A percentile compares a stretch with the other conserved stretches of the same genome.
These are phyloP conservation scores for Drosophila obscura DNA, from an alignment of 1,140 invertebrate species.

Conservation along the genomic window DNA sequence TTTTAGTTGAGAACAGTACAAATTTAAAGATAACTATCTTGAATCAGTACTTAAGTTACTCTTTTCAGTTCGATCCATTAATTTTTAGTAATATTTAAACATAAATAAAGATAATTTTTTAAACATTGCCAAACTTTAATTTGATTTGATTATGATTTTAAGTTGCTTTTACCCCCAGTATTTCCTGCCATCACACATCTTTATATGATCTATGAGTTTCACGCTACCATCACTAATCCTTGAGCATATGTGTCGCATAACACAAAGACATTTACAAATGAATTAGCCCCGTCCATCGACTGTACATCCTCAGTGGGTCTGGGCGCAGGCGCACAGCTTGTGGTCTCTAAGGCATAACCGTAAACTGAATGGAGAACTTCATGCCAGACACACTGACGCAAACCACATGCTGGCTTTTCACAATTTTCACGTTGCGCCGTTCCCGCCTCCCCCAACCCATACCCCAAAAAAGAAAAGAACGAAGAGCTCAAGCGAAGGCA, in stretches of 20 bases:
- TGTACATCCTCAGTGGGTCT: conserved; percentile 20
- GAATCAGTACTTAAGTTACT: no score
- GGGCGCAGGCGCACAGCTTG: conserved; percentile 76
- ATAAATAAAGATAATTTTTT: no score
- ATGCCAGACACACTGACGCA: conserved; percentile 67
- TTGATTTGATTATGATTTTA: no score
- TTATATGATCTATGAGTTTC: not conserved
- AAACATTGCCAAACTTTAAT: not conserved
- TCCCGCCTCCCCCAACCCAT: conserved; percentile 15
- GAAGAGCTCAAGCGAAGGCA: conserved; percentile 28
- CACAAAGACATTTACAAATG: conserved; percentile 48
- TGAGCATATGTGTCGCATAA: conserved; percentile 66
- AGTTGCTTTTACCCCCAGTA: no score
- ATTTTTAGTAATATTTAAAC: no score
- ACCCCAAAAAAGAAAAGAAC: not conserved
- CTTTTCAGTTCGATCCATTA: no score
- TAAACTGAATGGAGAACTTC: conserved; percentile 32
- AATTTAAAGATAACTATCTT: no score
- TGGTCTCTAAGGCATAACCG: conserved; percentile 24
- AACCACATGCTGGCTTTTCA: conserved; percentile 72
- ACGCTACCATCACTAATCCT: conserved; percentile 15
- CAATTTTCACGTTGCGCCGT: conserved; percentile 22
- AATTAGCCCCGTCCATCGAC: conserved; percentile 51
- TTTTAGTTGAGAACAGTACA: no score
- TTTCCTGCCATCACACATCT: no score